Conservation (phyloP, 2,797 vertebrate genomes). For the Tenualosa thibaudeaui region DNA sequence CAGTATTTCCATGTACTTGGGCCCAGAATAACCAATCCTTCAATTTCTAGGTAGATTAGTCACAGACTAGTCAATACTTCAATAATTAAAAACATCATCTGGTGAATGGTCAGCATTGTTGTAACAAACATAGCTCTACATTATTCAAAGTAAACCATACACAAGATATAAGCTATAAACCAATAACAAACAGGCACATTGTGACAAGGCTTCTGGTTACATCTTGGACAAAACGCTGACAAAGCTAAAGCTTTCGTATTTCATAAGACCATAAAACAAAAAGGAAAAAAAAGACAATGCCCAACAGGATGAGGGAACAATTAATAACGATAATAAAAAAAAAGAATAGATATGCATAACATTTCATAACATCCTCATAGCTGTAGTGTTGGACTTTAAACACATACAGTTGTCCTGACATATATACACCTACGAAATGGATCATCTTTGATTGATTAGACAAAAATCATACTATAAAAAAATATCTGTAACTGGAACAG, state of each 20-base stretch:
- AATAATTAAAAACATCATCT: neutral
- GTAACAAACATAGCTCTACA: neutral
- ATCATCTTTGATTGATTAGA: neutral
- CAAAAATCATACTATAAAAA: slow-evolving; percentile 29
- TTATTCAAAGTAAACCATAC: slow-evolving; percentile 7
- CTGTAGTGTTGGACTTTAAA: neutral
- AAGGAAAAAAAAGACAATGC: neutral
- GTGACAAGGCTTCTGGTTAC: slow-evolving; percentile 12
- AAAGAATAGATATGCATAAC: neutral
- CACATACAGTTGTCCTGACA: neutral
- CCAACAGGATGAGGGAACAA: neutral
- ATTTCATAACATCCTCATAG: neutral
- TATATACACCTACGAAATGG: neutral
- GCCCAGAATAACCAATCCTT: neutral
- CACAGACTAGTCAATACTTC: neutral
- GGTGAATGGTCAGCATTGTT: neutral
- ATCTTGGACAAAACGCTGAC: neutral
- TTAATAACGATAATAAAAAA: neutral
- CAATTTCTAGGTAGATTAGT: neutral
- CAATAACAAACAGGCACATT: slow-evolving; percentile 12
- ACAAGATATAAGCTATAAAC: neutral
- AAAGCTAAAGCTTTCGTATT: neutral
- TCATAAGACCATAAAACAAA: neutral
- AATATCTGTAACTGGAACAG: slow-evolving; percentile 3
- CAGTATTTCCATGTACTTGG: neutral